Conservation (phyloP, 2,113 vertebrate species). For the Calyptommatus sinebrachiatus region DNA sequence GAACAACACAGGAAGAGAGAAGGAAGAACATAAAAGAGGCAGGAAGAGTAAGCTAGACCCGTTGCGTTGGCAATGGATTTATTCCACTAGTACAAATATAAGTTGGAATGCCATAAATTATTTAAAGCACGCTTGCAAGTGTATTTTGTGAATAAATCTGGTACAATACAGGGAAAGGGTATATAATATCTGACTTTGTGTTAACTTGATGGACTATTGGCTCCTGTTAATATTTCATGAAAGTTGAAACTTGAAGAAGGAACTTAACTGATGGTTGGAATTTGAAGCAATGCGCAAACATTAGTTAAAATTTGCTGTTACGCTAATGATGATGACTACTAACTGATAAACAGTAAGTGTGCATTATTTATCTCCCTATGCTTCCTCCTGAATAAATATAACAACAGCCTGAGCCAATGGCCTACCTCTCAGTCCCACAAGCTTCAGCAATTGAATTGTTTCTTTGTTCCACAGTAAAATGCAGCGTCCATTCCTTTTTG, state of each 20-base stretch:
- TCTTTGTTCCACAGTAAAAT: neutral
- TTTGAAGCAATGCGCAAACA: neutral
- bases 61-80: no score
- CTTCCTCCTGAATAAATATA: neutral
- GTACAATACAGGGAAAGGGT: fast-evolving
- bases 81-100: neutral
- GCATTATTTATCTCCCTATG: neutral
- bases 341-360: neutral
- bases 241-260: neutral
- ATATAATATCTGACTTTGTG: neutral
- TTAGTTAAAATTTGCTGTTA: neutral
- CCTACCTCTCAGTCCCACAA: neutral
- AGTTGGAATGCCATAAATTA: fast-evolving
- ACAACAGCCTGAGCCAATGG: neutral
- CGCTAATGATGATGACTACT: neutral
- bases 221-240: neutral
- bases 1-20: no score
- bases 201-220: neutral
- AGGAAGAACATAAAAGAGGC: no score
- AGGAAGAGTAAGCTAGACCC: no score
- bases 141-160: neutral
- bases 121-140: neutral
- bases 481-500: neutral
- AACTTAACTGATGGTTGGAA: neutral
- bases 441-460: neutral